phyloP scores from a whole-genome alignment of 2,888 invertebrate genomes.

The Mythimna ferrago region DNA sequence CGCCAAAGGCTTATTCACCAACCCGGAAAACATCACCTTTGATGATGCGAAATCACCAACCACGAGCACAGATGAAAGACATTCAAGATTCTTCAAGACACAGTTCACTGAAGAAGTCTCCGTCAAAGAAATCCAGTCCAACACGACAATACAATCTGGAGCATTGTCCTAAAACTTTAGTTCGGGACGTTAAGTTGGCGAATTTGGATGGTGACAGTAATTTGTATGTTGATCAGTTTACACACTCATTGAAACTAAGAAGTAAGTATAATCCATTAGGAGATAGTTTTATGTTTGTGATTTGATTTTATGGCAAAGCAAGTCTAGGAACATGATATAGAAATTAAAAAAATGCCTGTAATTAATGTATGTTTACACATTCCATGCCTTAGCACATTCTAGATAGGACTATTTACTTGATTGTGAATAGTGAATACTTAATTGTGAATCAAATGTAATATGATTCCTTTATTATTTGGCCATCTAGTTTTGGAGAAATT shows the following conservation, averaged over 20 bases:
- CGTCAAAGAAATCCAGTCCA: constrained; percentile 66
- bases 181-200: constrained; percentile 71
- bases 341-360: not conserved
- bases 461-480: no score
- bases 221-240: constrained; percentile 65
- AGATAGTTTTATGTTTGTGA: not conserved
- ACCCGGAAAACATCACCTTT: constrained; percentile 67
- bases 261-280: constrained; percentile 72
- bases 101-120: constrained; percentile 63
- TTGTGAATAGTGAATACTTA: not conserved
- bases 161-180: constrained; percentile 76
- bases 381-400: no score
- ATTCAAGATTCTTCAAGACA: constrained; percentile 56
- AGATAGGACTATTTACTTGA: not conserved
- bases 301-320: not conserved
- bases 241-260: constrained; percentile 70
- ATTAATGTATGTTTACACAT: not conserved
- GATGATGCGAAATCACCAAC: constrained; percentile 44
- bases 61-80: constrained; percentile 66
- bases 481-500: not conserved
- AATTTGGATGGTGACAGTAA: constrained; percentile 36
- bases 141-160: constrained; percentile 67
- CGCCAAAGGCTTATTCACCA: constrained; percentile 64
- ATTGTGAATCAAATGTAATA: not conserved
- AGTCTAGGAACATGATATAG: not conserved